A percentile compares a stretch with the other conserved stretches of the same genome.
Evolutionary conservation across 2,888 invertebrate genomes (phyloP).

Genomic region (Drosophila melanosoma): DNA sequence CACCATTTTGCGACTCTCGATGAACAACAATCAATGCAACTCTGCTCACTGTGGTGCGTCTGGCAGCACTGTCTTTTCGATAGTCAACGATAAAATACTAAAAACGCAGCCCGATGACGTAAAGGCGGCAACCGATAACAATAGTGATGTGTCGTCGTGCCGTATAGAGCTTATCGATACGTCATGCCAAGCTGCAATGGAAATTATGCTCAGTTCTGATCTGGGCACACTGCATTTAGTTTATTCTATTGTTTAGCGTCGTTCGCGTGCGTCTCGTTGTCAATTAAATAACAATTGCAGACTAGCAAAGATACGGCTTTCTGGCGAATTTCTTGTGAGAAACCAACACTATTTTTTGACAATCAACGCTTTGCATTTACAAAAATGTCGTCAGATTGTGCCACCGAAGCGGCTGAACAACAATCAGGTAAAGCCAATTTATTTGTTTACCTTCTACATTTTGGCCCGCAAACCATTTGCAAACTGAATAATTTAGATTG

Average conservation of each 20-base stretch:
- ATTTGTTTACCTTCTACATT: conserved; percentile 40
- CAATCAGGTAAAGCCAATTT: conserved; percentile 37
- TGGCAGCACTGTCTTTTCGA: conserved; percentile 52
- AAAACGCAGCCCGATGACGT: conserved; percentile 3
- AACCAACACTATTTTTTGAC: conserved; percentile 28
- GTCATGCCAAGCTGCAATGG: no score
- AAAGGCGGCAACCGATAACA: neutral
- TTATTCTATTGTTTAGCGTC: conserved; percentile 44
- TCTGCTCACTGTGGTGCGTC: conserved; percentile 52
- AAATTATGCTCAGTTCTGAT: neutral
- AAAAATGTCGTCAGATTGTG: conserved; percentile 65
- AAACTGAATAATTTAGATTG: neutral
- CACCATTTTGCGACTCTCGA: conserved; percentile 80
- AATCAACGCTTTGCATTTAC: conserved; percentile 52
- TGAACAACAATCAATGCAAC: conserved; percentile 63
- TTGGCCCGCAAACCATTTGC: conserved; percentile 3
- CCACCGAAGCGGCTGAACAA: conserved; percentile 47
- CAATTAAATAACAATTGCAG: conserved; percentile 39
- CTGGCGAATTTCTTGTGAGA: conserved; percentile 35
- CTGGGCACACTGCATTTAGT: conserved; percentile 42
- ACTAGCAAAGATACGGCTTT: conserved; percentile 17
- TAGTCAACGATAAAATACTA: conserved; percentile 22
- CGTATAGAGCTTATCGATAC: conserved; percentile 27
- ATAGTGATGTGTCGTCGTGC: neutral
- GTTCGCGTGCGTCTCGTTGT: conserved; percentile 25